A percentile compares a stretch with the other conserved stretches of the same genome.
Conservation (phyloP, 2,797 vertebrate genomes). For the Perodicticus potto region DNA sequence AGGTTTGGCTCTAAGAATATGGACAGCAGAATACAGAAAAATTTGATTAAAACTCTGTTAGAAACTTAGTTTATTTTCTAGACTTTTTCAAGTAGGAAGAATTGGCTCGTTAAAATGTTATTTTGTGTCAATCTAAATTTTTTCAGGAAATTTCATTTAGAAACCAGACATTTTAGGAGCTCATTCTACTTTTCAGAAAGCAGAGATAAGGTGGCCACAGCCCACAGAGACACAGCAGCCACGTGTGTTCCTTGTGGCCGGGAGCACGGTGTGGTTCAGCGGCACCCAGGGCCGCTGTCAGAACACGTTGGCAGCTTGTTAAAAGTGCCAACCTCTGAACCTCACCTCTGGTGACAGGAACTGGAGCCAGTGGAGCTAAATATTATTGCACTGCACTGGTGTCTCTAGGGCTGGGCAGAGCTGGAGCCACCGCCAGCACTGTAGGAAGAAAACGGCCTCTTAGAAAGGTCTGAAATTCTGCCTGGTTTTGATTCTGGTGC, state of each 20-base stretch:
- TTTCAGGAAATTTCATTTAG: neutral
- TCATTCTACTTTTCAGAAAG: neutral
- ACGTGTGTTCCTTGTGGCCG: fast-evolving
- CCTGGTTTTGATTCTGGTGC: neutral
- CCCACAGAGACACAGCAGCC: neutral
- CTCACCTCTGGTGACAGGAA: neutral
- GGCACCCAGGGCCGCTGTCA: fast-evolving
- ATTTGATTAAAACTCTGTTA: neutral
- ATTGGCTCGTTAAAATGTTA: neutral
- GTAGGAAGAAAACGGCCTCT: neutral
- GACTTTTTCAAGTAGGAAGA: neutral
- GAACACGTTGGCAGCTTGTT: fast-evolving
- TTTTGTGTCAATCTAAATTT: neutral
- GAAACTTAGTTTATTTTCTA: neutral
- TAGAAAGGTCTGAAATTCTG: neutral
- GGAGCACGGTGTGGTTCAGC: fast-evolving
- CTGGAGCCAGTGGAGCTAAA: too few species aligned
- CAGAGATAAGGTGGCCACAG: neutral
- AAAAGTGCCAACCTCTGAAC: neutral
- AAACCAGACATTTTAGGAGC: neutral
- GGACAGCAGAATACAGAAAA: neutral
- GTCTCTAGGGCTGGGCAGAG: too few species aligned
- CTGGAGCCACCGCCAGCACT: fast-evolving
- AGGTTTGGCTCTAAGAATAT: neutral
- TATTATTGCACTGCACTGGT: neutral